Percentiles rank a stretch among this genome's conserved stretches.
phyloP scores from a whole-genome alignment of 2,797 vertebrate species.

The Darevskia nairensis region DNA sequence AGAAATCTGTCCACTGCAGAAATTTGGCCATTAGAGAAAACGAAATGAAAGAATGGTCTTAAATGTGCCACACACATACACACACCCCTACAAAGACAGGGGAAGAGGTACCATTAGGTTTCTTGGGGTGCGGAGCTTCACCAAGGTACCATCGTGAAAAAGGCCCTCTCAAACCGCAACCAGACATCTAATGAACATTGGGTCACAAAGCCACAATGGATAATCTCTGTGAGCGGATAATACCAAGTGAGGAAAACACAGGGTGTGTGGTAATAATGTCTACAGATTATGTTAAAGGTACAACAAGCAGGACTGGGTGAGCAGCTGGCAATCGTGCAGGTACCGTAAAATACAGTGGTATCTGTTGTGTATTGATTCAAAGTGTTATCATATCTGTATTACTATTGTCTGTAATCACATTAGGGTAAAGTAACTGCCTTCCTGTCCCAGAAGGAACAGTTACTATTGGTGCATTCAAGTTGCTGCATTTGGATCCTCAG shows the following conservation, averaged over 20 bases:
- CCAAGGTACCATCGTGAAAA: neutral
- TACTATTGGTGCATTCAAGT: no score
- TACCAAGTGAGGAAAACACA: neutral
- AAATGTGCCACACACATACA: neutral
- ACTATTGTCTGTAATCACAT: no score
- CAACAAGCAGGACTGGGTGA: neutral
- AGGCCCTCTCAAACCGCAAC: neutral
- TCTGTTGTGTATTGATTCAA: no score
- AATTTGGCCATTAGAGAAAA: neutral
- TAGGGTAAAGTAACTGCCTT: no score
- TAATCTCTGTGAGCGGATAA: neutral
- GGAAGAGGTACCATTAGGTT: no score
- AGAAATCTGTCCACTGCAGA: neutral
- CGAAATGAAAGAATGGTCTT: neutral
- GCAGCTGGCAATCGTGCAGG: neutral
- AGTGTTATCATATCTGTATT: no score
- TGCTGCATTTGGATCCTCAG: no score
- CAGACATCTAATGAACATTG: neutral
- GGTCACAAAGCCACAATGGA: neutral
- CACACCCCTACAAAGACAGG: no score
- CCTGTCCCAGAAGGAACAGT: no score
- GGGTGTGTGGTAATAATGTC: neutral
- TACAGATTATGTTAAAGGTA: neutral
- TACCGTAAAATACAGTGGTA: neutral
- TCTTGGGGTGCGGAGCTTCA: neutral